phyloP scores from a whole-genome alignment of 2,113 vertebrate species.

The Carettochelys insculpta region DNA sequence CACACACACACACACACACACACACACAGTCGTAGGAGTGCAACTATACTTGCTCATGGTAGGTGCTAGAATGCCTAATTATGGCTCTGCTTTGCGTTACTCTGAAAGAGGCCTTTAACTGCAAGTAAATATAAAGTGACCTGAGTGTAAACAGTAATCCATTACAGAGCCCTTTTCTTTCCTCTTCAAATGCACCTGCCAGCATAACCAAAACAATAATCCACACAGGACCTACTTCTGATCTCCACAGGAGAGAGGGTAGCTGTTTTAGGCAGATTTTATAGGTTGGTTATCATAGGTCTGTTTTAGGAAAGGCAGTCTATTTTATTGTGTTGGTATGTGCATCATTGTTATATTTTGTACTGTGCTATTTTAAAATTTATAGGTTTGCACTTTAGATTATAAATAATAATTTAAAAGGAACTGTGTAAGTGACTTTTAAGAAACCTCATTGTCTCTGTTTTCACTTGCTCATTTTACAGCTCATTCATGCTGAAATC shows the following conservation, averaged over 20 bases:
- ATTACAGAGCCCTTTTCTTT: neutral
- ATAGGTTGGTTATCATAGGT: neutral
- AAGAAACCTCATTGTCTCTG: slow-evolving; percentile 42
- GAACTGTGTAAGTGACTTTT: slow-evolving; percentile 48
- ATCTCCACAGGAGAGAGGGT: neutral
- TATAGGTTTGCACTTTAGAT: neutral
- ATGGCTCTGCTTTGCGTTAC: too few relatives aligned
- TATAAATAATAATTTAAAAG: slow-evolving; percentile 28
- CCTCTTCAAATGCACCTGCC: neutral
- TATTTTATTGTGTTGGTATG: neutral
- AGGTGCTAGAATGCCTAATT: too few relatives aligned
- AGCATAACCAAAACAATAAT: neutral
- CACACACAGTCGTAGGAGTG: too few relatives aligned
- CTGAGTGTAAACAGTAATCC: neutral
- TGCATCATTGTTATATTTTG: neutral
- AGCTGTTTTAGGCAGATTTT: neutral
- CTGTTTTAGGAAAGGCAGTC: neutral
- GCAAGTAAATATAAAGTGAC: neutral
- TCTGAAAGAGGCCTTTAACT: too few relatives aligned
- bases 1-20: too few relatives aligned
- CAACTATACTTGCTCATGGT: too few relatives aligned
- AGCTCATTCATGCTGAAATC: slow-evolving; percentile 9
- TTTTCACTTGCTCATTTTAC: slow-evolving; percentile 4
- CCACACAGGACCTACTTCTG: neutral
- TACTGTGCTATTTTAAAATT: neutral